These are phyloP conservation scores for Aethina tumida DNA, from an alignment of 1,140 invertebrate genomes.

Conservation along the genomic window DNA sequence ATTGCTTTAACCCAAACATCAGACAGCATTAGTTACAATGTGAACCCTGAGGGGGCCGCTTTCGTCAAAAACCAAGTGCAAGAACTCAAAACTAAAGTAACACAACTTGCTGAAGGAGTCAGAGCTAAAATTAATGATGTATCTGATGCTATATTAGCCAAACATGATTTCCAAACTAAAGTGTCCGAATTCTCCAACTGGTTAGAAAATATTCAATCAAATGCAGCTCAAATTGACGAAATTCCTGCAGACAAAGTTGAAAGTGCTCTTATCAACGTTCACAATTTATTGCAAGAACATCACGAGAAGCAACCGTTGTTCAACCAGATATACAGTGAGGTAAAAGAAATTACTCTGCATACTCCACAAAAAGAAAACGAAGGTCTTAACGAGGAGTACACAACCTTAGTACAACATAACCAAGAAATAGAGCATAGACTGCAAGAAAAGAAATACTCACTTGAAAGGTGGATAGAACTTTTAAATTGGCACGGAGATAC, in stretches of 20 bases:
- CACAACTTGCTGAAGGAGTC: constrained; percentile 59
- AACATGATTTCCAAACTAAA: constrained; percentile 77
- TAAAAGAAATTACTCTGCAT: constrained; percentile 62
- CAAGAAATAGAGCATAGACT: constrained; percentile 67
- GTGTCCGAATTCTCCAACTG: constrained; percentile 73
- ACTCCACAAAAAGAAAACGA: constrained; percentile 60
- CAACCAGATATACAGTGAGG: constrained; percentile 66
- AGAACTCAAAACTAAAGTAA: constrained; percentile 61
- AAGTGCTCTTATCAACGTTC: constrained; percentile 64
- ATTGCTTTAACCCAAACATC: constrained; percentile 67
- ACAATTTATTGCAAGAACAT: constrained; percentile 70
- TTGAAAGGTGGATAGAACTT: constrained; percentile 78
- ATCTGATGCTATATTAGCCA: constrained; percentile 66
- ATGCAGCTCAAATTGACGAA: constrained; percentile 68
- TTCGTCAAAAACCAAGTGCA: constrained; percentile 59
- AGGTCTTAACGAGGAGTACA: constrained; percentile 63
- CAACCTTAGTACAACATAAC: constrained; percentile 62
- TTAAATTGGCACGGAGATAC: constrained; percentile 72
- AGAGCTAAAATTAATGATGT: constrained; percentile 64
- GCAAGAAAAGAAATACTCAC: constrained; percentile 56
- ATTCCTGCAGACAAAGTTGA: constrained; percentile 71
- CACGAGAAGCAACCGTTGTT: constrained; percentile 66
- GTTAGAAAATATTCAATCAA: constrained; percentile 66
- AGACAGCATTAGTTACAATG: constrained; percentile 63
- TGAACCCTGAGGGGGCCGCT: constrained; percentile 65